phyloP scores from a whole-genome alignment of 2,113 vertebrate genomes.

The Varanus salvator region DNA sequence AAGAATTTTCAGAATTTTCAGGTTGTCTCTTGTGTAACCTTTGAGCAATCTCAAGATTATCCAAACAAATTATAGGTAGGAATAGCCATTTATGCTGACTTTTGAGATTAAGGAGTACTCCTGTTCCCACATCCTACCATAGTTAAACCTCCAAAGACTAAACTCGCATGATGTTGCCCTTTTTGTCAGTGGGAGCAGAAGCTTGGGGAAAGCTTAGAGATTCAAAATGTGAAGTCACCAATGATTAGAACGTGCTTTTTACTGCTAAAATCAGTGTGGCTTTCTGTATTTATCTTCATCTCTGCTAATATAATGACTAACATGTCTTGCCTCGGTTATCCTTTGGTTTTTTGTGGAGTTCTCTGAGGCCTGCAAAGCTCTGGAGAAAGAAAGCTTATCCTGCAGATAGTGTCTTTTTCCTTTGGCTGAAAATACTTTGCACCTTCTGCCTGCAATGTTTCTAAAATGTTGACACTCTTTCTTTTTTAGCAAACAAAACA shows the following conservation, averaged over 20 bases:
- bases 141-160: not conserved
- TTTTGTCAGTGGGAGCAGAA: not conserved
- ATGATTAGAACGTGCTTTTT: slow-evolving; percentile 26
- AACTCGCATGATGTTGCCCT: not conserved
- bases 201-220: not conserved
- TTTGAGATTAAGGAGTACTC: too few species aligned
- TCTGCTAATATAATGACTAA: not conserved
- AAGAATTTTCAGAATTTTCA: slow-evolving; percentile 46
- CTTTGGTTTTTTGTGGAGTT: not conserved
- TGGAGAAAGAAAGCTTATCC: not conserved
- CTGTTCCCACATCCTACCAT: not conserved
- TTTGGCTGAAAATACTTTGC: not conserved
- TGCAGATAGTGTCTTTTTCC: not conserved
- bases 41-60: not conserved
- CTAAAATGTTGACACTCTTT: not conserved
- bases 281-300: not conserved
- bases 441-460: not conserved
- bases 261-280: not conserved
- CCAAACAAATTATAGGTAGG: too few species aligned
- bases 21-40: not conserved
- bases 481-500: not conserved
- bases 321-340: not conserved
- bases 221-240: not conserved
- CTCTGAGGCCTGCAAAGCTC: not conserved
- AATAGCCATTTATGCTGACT: too few species aligned